phyloP scores from a whole-genome alignment of 1,140 invertebrate species.

The Bombus polaris region DNA sequence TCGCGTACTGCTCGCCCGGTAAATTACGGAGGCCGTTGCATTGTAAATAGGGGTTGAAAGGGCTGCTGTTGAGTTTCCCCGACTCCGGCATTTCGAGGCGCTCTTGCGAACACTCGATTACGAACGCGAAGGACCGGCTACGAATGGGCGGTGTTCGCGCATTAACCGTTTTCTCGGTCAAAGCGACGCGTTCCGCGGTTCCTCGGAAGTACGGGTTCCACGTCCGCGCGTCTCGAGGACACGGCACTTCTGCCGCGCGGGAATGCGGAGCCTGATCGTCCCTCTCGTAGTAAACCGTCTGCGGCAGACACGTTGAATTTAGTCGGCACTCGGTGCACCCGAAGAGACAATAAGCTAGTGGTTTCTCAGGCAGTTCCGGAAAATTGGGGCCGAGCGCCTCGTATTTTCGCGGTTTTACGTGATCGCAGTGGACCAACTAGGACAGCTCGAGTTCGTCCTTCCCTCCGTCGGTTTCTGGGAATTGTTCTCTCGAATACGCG shows the following conservation, averaged over 20 bases:
- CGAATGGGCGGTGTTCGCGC: conserved; percentile 37
- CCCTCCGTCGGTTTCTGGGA: neutral
- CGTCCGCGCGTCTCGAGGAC: neutral
- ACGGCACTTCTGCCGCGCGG: conserved; percentile 15
- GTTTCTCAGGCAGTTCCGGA: conserved; percentile 5
- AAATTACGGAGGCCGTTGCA: conserved; percentile 65
- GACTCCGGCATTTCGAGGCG: conserved; percentile 45
- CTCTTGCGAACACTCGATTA: conserved; percentile 61
- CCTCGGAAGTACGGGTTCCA: neutral
- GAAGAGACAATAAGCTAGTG: conserved; percentile 46
- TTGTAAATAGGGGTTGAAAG: conserved; percentile 64
- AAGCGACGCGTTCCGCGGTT: conserved; percentile 42
- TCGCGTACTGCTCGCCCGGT: conserved; percentile 53
- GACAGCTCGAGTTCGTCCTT: too few relatives aligned
- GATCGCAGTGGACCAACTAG: conserved; percentile 31
- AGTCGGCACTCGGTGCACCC: conserved; percentile 27
- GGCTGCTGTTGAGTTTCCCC: neutral
- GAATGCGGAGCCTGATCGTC: conserved; percentile 48
- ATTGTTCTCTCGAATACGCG: neutral
- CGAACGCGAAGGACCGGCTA: conserved; percentile 31
- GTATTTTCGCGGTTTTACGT: conserved; percentile 33
- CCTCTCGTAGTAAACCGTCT: conserved; percentile 41
- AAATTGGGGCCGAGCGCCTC: conserved; percentile 39
- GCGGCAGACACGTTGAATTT: conserved; percentile 55
- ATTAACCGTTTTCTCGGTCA: conserved; percentile 32